Base-by-base conservation (phyloP, 2,888 invertebrate species). In the Zelleria hepariella region DNA sequence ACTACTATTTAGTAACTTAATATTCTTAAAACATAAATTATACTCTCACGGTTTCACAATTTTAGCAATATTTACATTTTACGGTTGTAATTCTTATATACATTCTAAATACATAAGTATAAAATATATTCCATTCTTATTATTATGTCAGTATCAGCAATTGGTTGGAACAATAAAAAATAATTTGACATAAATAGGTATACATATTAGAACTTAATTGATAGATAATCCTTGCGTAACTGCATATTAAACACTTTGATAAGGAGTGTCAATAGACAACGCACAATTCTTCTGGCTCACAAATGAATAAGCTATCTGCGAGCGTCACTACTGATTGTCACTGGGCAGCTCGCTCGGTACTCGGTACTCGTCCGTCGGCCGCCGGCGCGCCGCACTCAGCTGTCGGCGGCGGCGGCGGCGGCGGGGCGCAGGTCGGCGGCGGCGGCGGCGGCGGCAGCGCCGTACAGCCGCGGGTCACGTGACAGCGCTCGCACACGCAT, bases 401-500 rank as follows among this genome's bases (percentile, higher is more conserved):
- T 25, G 26, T 6, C 56, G 53, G 42, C 27, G 48, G 32, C 47
- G 27, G 60, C 48, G 57, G 55, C 24, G 20, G 27, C 60, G 27
- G 58, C 47, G 42, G 53, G 56, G 25, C 59, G 52, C 58, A 61
- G 55, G 54, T 57, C 26, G 58, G 52, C 60, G 58, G 56, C 60
- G 63, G 66, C 68, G 55, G 64, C 63, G 51, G 60, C 66, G 58
- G 68, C 67, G 60, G 69, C 73, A 58, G 72, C 70, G 63, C 67
- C 53, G 74, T 69, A 68, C 21, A 66, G 70, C 2, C 70, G 63
- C 69, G 62, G 65, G 73, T 77, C 80, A 24, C 62, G 10, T 5
- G 70, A 67, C 63, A 73, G 27, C 62, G 77, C 69, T 47, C 73
- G 74, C 69, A 84, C 65, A 6, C 72, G 64, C 77, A 82, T 83